These are phyloP conservation scores for Eupristina koningsbergeri DNA, from an alignment of 1,140 invertebrate species.

Conservation along the genomic window DNA sequence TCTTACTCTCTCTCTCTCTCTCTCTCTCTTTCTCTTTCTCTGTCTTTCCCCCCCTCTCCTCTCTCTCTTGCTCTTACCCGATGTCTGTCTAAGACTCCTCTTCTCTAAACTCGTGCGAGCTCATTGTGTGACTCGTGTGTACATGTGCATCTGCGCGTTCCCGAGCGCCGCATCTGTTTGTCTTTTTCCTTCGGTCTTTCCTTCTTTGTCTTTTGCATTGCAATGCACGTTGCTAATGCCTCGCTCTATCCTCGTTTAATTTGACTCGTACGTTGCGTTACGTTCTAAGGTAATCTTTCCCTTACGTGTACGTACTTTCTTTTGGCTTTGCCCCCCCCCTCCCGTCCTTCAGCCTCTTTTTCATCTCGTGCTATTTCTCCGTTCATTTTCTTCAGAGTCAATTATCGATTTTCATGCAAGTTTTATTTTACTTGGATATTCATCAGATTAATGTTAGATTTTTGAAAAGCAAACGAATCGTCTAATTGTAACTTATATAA, in stretches of 20 bases:
- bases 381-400: no score
- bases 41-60: conserved; percentile 9
- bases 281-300: conserved; percentile 15
- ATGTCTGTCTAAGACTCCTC: neutral
- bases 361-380: neutral
- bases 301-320: conserved; percentile 16
- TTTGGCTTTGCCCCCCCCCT: neutral
- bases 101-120: conserved; percentile 1
- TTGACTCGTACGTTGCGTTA: conserved; percentile 16
- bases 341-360: neutral
- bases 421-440: neutral
- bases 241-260: conserved; percentile 20
- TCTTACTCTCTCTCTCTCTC: conserved; percentile 13
- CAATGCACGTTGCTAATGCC: conserved; percentile 10
- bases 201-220: conserved; percentile 6
- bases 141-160: neutral
- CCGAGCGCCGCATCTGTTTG: no score
- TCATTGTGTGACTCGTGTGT: conserved; percentile 1
- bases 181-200: neutral
- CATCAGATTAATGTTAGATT: neutral
- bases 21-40: conserved; percentile 19
- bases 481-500: conserved; percentile 5
- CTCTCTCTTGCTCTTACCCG: conserved; percentile 7
- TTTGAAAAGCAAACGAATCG: neutral
- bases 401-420: neutral